These are phyloP conservation scores for Heliocidaris tuberculata DNA, from an alignment of 35 echinoderm and acorn worm species.

Conservation along the genomic window DNA sequence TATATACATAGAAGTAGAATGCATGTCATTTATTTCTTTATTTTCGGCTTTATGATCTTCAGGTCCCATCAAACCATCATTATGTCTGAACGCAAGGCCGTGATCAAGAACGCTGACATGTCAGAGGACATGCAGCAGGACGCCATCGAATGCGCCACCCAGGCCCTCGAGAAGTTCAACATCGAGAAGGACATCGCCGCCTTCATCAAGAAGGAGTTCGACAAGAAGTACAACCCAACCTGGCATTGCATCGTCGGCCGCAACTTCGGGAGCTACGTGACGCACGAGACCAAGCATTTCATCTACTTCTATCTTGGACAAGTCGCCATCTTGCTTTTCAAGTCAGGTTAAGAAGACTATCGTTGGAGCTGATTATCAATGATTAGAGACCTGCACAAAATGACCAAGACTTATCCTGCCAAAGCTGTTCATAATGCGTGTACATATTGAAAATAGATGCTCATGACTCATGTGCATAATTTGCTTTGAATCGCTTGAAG, in stretches of 20 bases:
- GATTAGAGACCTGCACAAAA: neutral
- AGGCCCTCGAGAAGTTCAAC: conserved; percentile 96
- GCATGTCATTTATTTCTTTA: neutral
- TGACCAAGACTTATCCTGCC: neutral
- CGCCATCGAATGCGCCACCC: conserved; percentile 84
- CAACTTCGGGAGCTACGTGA: conserved; percentile 96
- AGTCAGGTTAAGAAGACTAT: conserved; percentile 69
- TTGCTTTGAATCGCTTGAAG: neutral
- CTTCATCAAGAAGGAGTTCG: conserved; percentile 97
- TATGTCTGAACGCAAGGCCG: conserved; percentile 94
- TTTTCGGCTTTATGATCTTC: neutral
- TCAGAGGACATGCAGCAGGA: conserved; percentile 91
- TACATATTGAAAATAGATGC: neutral
- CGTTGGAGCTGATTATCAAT: neutral
- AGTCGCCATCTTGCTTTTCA: conserved; percentile 87
- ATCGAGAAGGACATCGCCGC: conserved; percentile 97
- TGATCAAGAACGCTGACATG: conserved; percentile 97
- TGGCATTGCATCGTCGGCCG: conserved; percentile 98
- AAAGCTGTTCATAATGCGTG: neutral
- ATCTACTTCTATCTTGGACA: conserved; percentile 98
- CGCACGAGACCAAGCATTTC: conserved; percentile 98
- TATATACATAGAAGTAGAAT: no score
- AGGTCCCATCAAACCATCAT: conserved; percentile 35
- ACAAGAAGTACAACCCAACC: conserved; percentile 95
- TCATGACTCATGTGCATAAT: neutral